Evolutionary conservation across 37 sponge, comb jelly and placozoan genomes (phyloP).

Genomic region (Chondrosia reniformis): DNA sequence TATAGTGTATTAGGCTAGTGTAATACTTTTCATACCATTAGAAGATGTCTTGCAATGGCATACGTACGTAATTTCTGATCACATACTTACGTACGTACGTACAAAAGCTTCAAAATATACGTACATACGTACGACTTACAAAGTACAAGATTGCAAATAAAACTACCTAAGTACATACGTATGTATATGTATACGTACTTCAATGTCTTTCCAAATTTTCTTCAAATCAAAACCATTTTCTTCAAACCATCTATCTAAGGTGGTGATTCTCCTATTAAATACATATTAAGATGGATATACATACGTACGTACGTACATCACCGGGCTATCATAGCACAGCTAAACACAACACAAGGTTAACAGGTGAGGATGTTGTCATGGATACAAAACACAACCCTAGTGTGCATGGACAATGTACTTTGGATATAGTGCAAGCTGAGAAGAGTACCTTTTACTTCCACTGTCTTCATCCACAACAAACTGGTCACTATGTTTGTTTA

Average conservation of each 20-base stretch:
- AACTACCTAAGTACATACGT: not conserved
- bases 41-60: not conserved
- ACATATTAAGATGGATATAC: not conserved
- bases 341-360: not conserved
- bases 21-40: no score
- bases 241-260: slow-evolving; percentile 84
- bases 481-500: slow-evolving; percentile 92
- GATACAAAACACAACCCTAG: not conserved
- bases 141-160: not conserved
- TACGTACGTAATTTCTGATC: not conserved
- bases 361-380: not conserved
- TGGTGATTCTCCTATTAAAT: slow-evolving; percentile 65
- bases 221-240: slow-evolving; percentile 83
- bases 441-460: slow-evolving; percentile 78
- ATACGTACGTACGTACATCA: not conserved
- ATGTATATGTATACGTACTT: slow-evolving; percentile 39
- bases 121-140: not conserved
- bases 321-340: not conserved
- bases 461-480: slow-evolving; percentile 82
- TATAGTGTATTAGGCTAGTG: no score
- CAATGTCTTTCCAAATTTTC: slow-evolving; percentile 91
- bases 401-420: not conserved
- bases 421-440: not conserved
- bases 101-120: not conserved
- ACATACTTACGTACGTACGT: not conserved